A percentile compares a stretch with the other conserved stretches of the same genome.
phyloP scores from a whole-genome alignment of 2,888 invertebrate species.

The Scaptomyza tumidula region DNA sequence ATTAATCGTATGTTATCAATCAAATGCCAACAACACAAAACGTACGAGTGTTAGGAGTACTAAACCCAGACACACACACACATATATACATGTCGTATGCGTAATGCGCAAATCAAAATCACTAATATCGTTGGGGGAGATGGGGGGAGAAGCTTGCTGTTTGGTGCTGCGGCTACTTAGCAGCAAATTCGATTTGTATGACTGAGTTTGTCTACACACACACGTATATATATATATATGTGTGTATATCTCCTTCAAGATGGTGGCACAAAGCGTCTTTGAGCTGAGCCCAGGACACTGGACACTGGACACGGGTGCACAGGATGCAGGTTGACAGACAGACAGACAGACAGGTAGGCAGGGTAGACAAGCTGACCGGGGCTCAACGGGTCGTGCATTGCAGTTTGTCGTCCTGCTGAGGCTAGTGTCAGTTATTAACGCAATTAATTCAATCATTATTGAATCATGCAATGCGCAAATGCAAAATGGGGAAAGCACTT shows the following conservation, averaged over 20 bases:
- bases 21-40: conserved; percentile 66
- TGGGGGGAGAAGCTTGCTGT: not conserved
- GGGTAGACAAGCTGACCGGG: conserved; percentile 4
- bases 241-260: conserved; percentile 49
- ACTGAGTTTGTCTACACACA: conserved; percentile 52
- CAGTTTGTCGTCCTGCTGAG: conserved; percentile 39
- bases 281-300: conserved; percentile 24
- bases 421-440: conserved; percentile 84
- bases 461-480: conserved; percentile 83
- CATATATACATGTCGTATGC: conserved; percentile 61
- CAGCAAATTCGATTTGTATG: conserved; percentile 76
- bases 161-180: conserved; percentile 69
- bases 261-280: conserved; percentile 70
- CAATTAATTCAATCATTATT: conserved; percentile 85
- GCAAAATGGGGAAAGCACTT: conserved; percentile 68
- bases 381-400: conserved; percentile 9
- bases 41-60: conserved; percentile 2
- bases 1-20: conserved; percentile 81
- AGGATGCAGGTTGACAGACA: conserved; percentile 16
- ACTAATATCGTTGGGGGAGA: conserved; percentile 54
- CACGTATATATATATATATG: no score
- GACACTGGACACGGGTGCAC: not conserved
- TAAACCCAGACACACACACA: not conserved
- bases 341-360: conserved; percentile 3
- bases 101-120: conserved; percentile 80